Base-by-base conservation (phyloP, 2,797 vertebrate genomes). In the Cyclura pinguis region DNA sequence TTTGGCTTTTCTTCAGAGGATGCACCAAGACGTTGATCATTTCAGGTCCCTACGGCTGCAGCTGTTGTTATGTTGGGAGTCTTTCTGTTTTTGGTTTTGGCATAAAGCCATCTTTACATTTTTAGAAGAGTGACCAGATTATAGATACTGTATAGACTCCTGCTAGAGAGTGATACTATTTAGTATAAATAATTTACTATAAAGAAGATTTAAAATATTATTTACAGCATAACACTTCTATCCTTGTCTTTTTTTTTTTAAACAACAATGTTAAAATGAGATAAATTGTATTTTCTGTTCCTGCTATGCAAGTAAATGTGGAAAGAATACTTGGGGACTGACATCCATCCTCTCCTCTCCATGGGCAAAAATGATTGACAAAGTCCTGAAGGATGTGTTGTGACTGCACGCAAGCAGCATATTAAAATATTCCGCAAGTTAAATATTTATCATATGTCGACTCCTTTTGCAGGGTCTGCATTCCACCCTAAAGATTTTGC, bases 391-490 rank as follows among this genome's bases (percentile, higher is more conserved):
- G 27, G 50, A 73, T 82, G 27, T 82, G 52, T 12, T 59, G 13
- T 47, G 50, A 88, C 29, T 59, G n/a, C 67, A 88, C 12, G 29
- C 76, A 73, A 87, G 55, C 38, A 42, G 52, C n/a, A 72, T 82
- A 73, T 80, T 80, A 24, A 80, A 80, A 88, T 22, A 69, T 80
- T 88, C 42, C 9, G 64, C 84, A 85, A 85, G 67, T 73, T 85
- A 47, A 78, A 64, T 81, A 81, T 88, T 69, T 38, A 55, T 80
- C 47, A 29, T 29, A 88, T 57, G 35, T 29, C 67, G 32, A 69
- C 13, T 67, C 32, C 47, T 47, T 67, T 84, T 47, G 67, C 35
- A 82, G 57, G 50, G 35, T 20, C 59, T 82, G 32, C 55, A 38
- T 12, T 38, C 18, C 80, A 62, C 8, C 55, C 59, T n/a, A 59